Percentiles rank a stretch among this genome's conserved stretches.
Evolutionary conservation across 2,113 vertebrate species (phyloP).

Genomic region (Scalopus aquaticus): DNA sequence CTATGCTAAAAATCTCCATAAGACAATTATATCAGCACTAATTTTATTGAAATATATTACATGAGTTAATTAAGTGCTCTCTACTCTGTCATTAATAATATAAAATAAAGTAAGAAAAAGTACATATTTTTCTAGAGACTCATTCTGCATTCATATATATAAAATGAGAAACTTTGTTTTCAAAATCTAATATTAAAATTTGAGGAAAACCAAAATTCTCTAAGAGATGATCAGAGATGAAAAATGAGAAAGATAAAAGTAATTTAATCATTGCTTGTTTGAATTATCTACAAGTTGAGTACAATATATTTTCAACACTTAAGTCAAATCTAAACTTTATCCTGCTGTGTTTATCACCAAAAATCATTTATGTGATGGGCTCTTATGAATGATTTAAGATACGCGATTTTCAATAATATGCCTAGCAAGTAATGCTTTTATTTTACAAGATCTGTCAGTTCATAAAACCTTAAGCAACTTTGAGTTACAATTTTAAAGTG

Average conservation of each 20-base stretch:
- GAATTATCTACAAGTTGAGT: background rate
- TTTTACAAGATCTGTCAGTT: background rate
- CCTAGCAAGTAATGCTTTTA: background rate
- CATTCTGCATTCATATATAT: background rate
- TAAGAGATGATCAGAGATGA: background rate
- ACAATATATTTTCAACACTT: background rate
- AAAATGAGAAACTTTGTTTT: background rate
- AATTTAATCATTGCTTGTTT: background rate
- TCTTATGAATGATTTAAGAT: background rate
- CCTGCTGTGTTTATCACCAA: background rate
- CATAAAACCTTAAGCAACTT: background rate
- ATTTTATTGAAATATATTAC: background rate
- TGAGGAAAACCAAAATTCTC: background rate
- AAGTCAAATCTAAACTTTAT: background rate
- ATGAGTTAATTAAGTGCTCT: background rate
- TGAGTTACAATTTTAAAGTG: background rate
- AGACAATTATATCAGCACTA: background rate
- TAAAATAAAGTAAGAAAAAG: background rate
- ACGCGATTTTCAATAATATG: background rate
- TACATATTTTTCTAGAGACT: background rate
- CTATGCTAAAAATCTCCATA: background rate
- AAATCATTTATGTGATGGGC: background rate
- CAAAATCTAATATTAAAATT: conserved; percentile 11
- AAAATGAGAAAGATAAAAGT: background rate
- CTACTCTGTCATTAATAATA: background rate